Evolutionary conservation across 2,888 invertebrate species (phyloP), one percentile per base, ranked within the genome.

Genomic region (Germaria angustata): DNA sequence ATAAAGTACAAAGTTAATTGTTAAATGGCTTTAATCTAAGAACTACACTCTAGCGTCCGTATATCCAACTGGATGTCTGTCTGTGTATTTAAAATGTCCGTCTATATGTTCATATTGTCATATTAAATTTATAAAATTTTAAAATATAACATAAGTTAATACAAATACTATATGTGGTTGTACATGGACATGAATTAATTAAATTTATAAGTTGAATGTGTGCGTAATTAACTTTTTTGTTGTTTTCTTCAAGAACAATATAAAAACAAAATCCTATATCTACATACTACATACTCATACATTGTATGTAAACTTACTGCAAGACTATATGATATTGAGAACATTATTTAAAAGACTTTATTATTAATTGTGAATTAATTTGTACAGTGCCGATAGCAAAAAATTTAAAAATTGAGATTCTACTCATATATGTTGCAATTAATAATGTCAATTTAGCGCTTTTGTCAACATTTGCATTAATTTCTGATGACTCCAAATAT

Each of bases 1-100:
- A 55, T 72, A 72, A 81, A 75, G 69, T 79, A 75, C 71, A 75
- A 69, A 81, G 57, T 73, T 73, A 81, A 81, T 75, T 79, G 65
- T 65, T 66, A 36, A 73, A 78, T 59, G 66, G 36, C 73, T 76
- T 81, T 73, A 78, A 81, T 73, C 78, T 61, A 69, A 78, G 11
- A 73, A 69, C 46, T 55, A 41, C 5, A 57, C 46, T 72, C 11
- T 13, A 59, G 34, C 28, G 11, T 2, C 13, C 8, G 11, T 2
- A 2, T 28, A 28, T 61, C 17, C n/a, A 49, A 34, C 15, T 13
- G 24, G 2, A 1, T 15, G 32, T 32, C 28, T 8, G 28, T 53
- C 28, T 3, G 7, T 49, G 20, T 24, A 49, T 57, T 36, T 13
- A n/a, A 20, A 9, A 36, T 57, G 49, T 32, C 59, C 4, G 46